phyloP scores from a whole-genome alignment of 2,797 vertebrate genomes.

The Ctenochaetus hawaiiensis region DNA sequence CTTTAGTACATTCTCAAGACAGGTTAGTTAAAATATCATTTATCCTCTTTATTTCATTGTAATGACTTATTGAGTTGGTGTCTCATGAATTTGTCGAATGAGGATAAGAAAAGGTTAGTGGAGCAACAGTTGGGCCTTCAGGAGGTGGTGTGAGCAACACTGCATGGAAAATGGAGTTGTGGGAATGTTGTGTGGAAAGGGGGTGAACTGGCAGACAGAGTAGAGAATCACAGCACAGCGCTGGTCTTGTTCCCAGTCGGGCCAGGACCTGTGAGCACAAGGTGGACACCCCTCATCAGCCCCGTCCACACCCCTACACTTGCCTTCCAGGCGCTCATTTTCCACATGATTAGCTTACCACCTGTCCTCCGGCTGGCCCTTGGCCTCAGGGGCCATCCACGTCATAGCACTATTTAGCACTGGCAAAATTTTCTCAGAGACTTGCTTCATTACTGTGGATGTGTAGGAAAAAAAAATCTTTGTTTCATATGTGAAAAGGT shows the following conservation, averaged over 20 bases:
- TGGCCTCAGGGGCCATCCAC: constrained; percentile 64
- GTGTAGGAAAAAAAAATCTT: constrained; percentile 9
- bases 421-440: constrained; percentile 75
- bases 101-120: constrained; percentile 23
- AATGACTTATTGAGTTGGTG: constrained; percentile 43
- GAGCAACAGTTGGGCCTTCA: constrained; percentile 54
- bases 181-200: constrained; percentile 40
- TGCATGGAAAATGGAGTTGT: constrained; percentile 60
- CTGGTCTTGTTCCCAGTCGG: constrained; percentile 78
- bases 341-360: constrained; percentile 88
- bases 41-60: constrained; percentile 49
- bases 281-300: constrained; percentile 81
- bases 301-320: constrained; percentile 64
- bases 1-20: constrained; percentile 34
- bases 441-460: constrained; percentile 62
- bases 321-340: constrained; percentile 86
- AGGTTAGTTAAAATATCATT: constrained; percentile 48
- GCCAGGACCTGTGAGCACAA: constrained; percentile 76
- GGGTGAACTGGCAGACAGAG: constrained; percentile 53
- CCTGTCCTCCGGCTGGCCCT: constrained; percentile 84
- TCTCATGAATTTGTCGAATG: constrained; percentile 49
- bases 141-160: constrained; percentile 13
- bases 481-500: not conserved
- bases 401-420: constrained; percentile 81
- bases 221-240: constrained; percentile 51